Conservation (phyloP, 2,888 invertebrate genomes). For the Scaeva pyrastri region DNA sequence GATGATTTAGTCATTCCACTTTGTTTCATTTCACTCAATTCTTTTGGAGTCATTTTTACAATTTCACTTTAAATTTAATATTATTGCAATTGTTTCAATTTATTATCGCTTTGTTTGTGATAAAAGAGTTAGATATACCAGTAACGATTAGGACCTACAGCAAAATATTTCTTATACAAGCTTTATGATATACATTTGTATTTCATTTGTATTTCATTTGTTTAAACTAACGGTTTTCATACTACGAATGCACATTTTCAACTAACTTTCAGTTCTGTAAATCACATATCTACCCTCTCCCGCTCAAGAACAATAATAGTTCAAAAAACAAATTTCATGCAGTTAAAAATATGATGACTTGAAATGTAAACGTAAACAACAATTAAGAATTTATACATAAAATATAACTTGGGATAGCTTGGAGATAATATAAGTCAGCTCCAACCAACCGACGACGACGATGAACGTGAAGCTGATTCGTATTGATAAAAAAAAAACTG, state of each 20-base stretch:
- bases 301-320: background rate
- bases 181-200: background rate
- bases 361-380: background rate
- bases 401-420: too few relatives aligned
- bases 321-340: background rate
- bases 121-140: background rate
- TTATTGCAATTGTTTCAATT: background rate
- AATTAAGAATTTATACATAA: background rate
- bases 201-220: background rate
- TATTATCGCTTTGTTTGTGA: constrained; percentile 30
- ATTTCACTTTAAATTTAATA: constrained; percentile 28
- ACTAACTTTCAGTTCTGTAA: constrained; percentile 3
- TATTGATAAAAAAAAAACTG: too few relatives aligned
- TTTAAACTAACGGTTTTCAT: background rate
- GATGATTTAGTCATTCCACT: background rate
- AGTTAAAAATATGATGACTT: background rate
- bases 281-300: background rate
- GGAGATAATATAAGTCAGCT: too few relatives aligned
- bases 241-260: background rate
- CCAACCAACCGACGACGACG: too few relatives aligned
- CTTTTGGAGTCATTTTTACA: constrained; percentile 42
- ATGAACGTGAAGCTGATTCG: too few relatives aligned
- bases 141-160: background rate
- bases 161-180: background rate
- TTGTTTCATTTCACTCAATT: constrained; percentile 2